A percentile compares a stretch with the other conserved stretches of the same genome.
Conservation (phyloP, 1,140 invertebrate species). For the Marisa cornuarietis region DNA sequence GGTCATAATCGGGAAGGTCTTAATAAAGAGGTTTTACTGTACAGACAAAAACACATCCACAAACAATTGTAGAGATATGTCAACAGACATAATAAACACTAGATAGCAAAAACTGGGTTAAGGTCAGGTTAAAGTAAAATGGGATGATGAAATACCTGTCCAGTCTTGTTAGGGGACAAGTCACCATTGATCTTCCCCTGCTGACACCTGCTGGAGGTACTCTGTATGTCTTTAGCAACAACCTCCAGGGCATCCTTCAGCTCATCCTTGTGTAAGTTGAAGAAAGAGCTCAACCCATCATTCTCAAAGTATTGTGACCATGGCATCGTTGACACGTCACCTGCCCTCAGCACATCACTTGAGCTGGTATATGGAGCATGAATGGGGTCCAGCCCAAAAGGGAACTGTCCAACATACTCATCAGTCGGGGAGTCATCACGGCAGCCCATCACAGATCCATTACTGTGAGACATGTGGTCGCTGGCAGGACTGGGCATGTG, state of each 20-base stretch:
- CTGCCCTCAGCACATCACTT: not conserved
- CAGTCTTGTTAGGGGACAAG: not conserved
- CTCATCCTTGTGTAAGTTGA: slow-evolving; percentile 6
- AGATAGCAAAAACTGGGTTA: no score
- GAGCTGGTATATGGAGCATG: no score
- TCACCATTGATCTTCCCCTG: not conserved
- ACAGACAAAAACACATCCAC: no score
- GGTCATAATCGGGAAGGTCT: no score
- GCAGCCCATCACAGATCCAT: not conserved
- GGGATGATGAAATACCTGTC: not conserved
- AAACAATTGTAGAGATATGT: no score
- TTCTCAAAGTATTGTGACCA: not conserved
- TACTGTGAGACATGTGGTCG: not conserved
- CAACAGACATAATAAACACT: no score
- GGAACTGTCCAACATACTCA: not conserved
- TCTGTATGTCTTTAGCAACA: slow-evolving; percentile 19
- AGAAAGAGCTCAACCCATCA: slow-evolving; percentile 1
- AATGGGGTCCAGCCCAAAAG: not conserved
- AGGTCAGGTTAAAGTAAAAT: not conserved
- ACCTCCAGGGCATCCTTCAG: slow-evolving; percentile 22
- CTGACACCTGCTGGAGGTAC: not conserved
- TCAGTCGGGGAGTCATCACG: not conserved
- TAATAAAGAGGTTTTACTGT: no score
- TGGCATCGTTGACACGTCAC: slow-evolving; percentile 8
- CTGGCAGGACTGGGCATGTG: slow-evolving; percentile 7